phyloP scores from a whole-genome alignment of 1,140 invertebrate genomes.

The Tetragonula clypearis region DNA sequence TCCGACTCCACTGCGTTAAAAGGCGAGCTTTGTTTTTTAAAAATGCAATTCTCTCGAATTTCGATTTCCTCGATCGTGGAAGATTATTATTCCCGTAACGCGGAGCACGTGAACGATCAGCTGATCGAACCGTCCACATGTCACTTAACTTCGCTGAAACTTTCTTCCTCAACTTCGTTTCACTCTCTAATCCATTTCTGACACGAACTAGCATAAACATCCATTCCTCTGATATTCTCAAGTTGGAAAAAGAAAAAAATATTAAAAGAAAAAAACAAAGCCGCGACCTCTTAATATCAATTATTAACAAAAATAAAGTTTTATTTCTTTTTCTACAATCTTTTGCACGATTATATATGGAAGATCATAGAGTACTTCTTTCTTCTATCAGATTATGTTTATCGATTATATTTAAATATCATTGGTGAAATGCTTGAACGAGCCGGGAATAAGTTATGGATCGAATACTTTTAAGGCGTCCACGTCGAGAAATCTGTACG shows the following conservation, averaged over 20 bases:
- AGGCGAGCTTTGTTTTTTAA: not conserved
- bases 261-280: too few relatives aligned
- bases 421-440: not conserved
- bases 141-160: not conserved
- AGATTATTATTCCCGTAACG: not conserved
- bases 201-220: not conserved
- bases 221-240: not conserved
- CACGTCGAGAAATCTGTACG: constrained; percentile 56
- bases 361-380: not conserved
- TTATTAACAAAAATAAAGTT: not conserved
- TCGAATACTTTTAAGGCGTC: constrained; percentile 65
- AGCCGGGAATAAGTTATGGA: not conserved
- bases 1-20: too few relatives aligned
- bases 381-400: too few relatives aligned
- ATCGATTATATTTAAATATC: too few relatives aligned
- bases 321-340: not conserved
- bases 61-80: not conserved
- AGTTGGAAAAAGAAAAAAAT: not conserved
- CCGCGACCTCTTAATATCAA: not conserved
- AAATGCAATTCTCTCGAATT: not conserved
- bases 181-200: not conserved
- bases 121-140: constrained; percentile 11
- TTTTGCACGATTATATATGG: not conserved
- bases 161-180: not conserved
- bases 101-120: constrained; percentile 34